Evolutionary conservation across 2,888 invertebrate species (phyloP), one percentile per base, ranked within the genome.

Genomic region (Drosophila nigritarsus): DNA sequence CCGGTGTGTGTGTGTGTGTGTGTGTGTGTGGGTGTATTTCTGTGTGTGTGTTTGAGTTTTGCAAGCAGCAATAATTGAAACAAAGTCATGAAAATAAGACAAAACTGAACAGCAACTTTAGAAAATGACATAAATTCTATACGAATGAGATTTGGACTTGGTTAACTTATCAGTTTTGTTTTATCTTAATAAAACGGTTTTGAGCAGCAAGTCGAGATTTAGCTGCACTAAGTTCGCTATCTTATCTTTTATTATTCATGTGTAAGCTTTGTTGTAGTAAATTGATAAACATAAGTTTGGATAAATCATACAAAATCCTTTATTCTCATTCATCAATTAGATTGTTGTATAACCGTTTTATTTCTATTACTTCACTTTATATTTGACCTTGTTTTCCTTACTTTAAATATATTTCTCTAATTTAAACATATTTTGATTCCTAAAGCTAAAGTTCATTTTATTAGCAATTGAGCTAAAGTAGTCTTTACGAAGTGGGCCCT

Each of bases 391-490:
- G 2, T 11, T 42, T 20, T 5, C 11, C 20, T 20, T 11, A 1
- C 5, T 11, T 0, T 5, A 20, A 42, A 42, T 11, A 5, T 20
- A 11, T 42, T 11, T 20, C 5, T 6, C 11, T 20, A 6, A 20
- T 42, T 20, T 20, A 20, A 20, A 20, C 11, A 42, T 20, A 20
- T 42, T 20, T 11, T 2, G 5, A 42, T 20, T 42, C 11, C 11
- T 42, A 5, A 42, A 42, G 5, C 5, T 11, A 20, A 42, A 20
- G 2, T 20, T 42, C 1, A 6, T 20, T 42, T 42, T 42, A 42
- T 42, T 42, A 6, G 42, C 54, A 60, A 74, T 65, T 42, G 42
- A 65, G 45, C 42, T 42, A 20, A 11, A 20, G 42, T 11, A 6
- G 42, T 6, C 42, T 20, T 20, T 42, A 5, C 5, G 20, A 20